Percentiles rank a stretch among this genome's conserved stretches.
Evolutionary conservation across 2,888 invertebrate genomes (phyloP).

Genomic region (Drosophila nigritarsus): DNA sequence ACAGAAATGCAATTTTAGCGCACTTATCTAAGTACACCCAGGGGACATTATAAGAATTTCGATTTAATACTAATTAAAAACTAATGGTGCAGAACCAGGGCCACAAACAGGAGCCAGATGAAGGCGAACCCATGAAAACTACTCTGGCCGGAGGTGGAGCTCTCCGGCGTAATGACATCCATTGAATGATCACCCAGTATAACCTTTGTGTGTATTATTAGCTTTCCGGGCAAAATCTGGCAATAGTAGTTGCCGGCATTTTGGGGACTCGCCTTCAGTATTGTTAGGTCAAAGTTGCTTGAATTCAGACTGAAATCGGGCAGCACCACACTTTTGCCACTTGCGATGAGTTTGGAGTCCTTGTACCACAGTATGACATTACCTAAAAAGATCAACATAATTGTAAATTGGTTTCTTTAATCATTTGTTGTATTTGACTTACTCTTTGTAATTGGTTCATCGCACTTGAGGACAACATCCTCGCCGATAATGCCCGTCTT

Average conservation of each 20-base stretch:
- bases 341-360: conserved; percentile 48
- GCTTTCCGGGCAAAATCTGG: conserved; percentile 58
- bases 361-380: conserved; percentile 72
- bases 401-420: background rate
- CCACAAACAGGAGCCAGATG: conserved; percentile 23
- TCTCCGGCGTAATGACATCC: conserved; percentile 74
- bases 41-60: conserved; percentile 35
- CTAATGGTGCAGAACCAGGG: conserved; percentile 39
- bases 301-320: conserved; percentile 60
- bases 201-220: conserved; percentile 53
- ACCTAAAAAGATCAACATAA: background rate
- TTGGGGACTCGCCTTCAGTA: conserved; percentile 66
- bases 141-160: conserved; percentile 64
- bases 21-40: conserved; percentile 24
- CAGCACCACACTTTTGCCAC: conserved; percentile 52
- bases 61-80: conserved; percentile 44
- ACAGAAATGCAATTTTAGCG: conserved; percentile 44
- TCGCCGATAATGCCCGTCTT: conserved; percentile 55
- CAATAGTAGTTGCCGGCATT: conserved; percentile 71
- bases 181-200: conserved; percentile 62
- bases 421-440: background rate
- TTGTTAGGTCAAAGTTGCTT: conserved; percentile 60
- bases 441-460: conserved; percentile 38
- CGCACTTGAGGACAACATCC: conserved; percentile 57
- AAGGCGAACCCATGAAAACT: conserved; percentile 27